Evolutionary conservation across 2,797 vertebrate genomes (phyloP).

Genomic region (Tadarida brasiliensis): DNA sequence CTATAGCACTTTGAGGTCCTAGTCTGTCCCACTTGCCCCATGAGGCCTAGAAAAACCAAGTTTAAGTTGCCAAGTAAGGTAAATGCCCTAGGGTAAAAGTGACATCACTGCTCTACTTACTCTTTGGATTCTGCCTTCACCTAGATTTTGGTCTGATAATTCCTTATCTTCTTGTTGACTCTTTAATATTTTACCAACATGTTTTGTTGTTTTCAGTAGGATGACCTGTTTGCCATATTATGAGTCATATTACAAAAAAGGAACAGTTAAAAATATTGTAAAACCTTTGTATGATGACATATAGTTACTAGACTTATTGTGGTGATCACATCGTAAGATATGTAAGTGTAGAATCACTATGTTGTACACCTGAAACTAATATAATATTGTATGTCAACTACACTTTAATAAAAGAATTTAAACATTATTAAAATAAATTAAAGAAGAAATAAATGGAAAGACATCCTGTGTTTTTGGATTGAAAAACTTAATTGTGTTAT

Average conservation of each 20-base stretch:
- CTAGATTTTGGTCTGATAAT: constrained; percentile 48
- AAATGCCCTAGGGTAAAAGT: background rate
- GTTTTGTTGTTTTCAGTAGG: background rate
- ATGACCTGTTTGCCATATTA: background rate
- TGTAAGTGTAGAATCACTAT: background rate
- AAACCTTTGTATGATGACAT: background rate
- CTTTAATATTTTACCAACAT: background rate
- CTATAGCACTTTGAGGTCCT: background rate
- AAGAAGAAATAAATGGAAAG: background rate
- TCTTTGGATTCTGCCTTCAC: background rate
- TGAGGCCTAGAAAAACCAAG: background rate
- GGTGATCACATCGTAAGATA: background rate
- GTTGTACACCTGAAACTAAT: background rate
- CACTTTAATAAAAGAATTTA: background rate
- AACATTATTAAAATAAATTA: background rate
- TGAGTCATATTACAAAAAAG: background rate
- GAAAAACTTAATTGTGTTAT: background rate
- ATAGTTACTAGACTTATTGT: background rate
- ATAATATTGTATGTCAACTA: background rate
- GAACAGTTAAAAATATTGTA: background rate
- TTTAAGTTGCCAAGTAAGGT: background rate
- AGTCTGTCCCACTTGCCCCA: background rate
- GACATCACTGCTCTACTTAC: background rate
- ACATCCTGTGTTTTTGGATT: background rate
- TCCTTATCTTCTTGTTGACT: background rate